phyloP scores from a whole-genome alignment of 2,888 invertebrate species.

The Hymenopus coronatus region DNA sequence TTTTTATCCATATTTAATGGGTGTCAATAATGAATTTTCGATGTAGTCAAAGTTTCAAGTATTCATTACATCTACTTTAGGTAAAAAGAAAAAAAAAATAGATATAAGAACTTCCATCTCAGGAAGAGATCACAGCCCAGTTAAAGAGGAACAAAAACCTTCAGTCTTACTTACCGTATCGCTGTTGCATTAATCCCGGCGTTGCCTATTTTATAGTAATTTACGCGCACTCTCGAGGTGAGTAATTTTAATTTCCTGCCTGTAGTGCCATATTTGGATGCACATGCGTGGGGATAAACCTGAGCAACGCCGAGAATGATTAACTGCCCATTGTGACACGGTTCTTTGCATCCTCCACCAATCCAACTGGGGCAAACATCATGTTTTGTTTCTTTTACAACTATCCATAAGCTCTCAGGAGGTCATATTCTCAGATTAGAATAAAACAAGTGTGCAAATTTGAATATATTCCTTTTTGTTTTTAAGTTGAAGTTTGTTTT shows the following conservation, averaged over 20 bases:
- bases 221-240: not conserved
- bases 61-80: no score
- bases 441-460: no score
- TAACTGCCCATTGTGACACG: not conserved
- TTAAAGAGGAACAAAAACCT: no score
- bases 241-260: not conserved
- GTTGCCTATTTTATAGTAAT: not conserved
- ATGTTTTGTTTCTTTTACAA: not conserved
- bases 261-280: not conserved
- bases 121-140: no score
- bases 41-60: no score
- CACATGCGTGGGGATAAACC: not conserved
- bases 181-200: not conserved
- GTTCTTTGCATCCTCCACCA: not conserved
- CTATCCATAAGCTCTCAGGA: not conserved
- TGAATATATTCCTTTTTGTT: no score
- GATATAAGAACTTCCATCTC: no score
- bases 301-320: not conserved
- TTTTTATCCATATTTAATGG: no score
- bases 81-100: no score
- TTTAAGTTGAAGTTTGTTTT: no score
- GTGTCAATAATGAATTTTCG: no score
- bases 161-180: no score
- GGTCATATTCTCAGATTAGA: not conserved
- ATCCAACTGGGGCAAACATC: not conserved